These are phyloP conservation scores for Zygogramma bicolorata DNA, from an alignment of 2,888 invertebrate species.

Conservation along the genomic window DNA sequence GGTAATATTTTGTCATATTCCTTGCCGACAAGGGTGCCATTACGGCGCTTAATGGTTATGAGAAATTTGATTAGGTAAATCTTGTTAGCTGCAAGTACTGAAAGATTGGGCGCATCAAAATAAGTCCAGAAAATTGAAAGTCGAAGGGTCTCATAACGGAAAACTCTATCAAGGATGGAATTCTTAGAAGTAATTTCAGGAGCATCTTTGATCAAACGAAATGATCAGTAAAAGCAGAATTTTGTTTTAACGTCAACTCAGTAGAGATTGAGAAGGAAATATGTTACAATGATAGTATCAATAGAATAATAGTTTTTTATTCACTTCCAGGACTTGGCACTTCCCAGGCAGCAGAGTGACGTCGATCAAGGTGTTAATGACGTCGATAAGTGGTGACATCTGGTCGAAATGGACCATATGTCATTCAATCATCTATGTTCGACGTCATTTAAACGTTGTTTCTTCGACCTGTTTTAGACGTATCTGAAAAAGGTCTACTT, in stretches of 20 bases:
- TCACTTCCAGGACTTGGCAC: too few species aligned
- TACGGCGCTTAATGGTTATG: conserved; percentile 29
- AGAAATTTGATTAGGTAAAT: conserved; percentile 29
- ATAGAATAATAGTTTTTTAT: too few species aligned
- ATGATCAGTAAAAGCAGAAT: too few species aligned
- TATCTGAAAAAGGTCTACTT: background rate
- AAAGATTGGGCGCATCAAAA: conserved; percentile 4
- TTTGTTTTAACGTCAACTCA: too few species aligned
- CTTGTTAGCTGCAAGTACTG: conserved; percentile 22
- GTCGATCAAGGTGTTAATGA: conserved; percentile 13
- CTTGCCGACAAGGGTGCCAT: background rate
- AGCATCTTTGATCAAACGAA: too few species aligned
- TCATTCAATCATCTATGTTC: background rate
- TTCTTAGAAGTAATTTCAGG: too few species aligned
- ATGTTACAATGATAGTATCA: too few species aligned
- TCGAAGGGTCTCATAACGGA: background rate
- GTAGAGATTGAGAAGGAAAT: too few species aligned
- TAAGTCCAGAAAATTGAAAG: background rate
- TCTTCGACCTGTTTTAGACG: conserved; percentile 2
- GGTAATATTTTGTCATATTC: conserved; percentile 19
- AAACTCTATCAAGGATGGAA: too few species aligned
- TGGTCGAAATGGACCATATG: background rate
- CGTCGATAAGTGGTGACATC: conserved; percentile 6
- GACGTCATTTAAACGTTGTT: conserved; percentile 9
- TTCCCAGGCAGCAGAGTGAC: conserved; percentile 16